Evolutionary conservation across 30 jellyfish, hydroid and myxozoan genomes (phyloP).

Genomic region (Clytia hemisphaerica): DNA sequence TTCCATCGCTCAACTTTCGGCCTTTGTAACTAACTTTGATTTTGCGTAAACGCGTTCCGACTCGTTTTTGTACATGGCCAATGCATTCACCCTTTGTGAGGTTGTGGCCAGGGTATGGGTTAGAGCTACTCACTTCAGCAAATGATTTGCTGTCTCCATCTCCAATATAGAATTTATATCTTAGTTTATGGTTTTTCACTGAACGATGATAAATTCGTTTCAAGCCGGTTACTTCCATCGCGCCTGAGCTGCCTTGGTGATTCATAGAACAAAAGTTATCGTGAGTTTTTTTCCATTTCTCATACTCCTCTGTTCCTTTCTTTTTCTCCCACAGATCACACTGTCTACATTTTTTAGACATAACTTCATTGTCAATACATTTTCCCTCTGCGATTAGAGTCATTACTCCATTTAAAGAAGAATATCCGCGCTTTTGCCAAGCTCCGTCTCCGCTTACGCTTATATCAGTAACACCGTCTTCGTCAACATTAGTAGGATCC

Average conservation of each 20-base stretch:
- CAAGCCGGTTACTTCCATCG: slow-evolving; percentile 47
- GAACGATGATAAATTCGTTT: slow-evolving; percentile 26
- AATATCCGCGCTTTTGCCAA: slow-evolving; percentile 55
- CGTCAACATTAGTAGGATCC: too few relatives aligned
- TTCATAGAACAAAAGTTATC: slow-evolving; percentile 5
- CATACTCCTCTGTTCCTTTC: slow-evolving; percentile 2
- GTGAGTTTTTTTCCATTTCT: slow-evolving; percentile 14
- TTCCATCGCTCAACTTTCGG: slow-evolving; percentile 27
- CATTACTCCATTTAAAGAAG: slow-evolving; percentile 52
- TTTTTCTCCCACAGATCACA: slow-evolving; percentile 35
- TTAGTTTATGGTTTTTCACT: neutral
- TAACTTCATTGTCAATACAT: slow-evolving; percentile 38
- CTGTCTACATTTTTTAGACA: slow-evolving; percentile 26
- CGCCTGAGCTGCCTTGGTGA: slow-evolving; percentile 37
- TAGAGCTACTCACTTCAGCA: slow-evolving; percentile 11
- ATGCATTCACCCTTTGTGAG: slow-evolving; percentile 24
- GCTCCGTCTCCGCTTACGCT: slow-evolving; percentile 51
- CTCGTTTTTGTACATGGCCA: slow-evolving; percentile 56
- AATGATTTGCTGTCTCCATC: slow-evolving; percentile 33
- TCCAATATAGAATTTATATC: slow-evolving; percentile 22
- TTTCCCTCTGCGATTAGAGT: slow-evolving; percentile 38
- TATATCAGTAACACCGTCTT: slow-evolving; percentile 5
- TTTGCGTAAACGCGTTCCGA: slow-evolving; percentile 41
- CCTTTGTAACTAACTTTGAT: slow-evolving; percentile 4
- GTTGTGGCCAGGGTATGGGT: slow-evolving; percentile 38